Percentiles rank a stretch among this genome's conserved stretches.
Evolutionary conservation across 2,888 invertebrate species (phyloP).

Genomic region (Melanostoma scalare): DNA sequence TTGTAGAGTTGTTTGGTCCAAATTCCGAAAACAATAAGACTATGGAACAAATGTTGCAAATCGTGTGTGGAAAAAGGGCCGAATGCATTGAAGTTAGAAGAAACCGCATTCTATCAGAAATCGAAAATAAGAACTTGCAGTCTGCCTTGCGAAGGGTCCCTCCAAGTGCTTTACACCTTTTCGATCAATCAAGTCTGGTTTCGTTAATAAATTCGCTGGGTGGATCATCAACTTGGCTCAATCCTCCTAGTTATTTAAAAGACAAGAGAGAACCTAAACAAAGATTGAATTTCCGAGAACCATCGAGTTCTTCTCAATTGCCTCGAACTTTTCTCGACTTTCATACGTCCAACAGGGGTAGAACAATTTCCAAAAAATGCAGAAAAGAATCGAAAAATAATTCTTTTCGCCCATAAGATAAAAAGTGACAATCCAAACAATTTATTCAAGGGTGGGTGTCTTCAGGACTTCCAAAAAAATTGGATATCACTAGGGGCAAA

Average conservation of each 20-base stretch:
- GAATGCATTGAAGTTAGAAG: conserved; percentile 25
- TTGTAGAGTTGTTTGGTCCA: no score
- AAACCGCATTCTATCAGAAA: conserved; percentile 31
- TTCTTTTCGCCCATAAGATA: conserved; percentile 15
- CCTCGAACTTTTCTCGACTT: conserved; percentile 9
- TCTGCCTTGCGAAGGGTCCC: conserved; percentile 26
- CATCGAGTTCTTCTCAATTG: not conserved
- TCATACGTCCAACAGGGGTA: conserved; percentile 1
- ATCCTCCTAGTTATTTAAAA: conserved; percentile 15
- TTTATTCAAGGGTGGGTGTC: no score
- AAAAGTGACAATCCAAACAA: conserved; percentile 1
- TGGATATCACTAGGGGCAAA: no score
- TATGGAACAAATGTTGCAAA: conserved; percentile 22
- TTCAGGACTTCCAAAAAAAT: no score
- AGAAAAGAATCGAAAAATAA: not conserved
- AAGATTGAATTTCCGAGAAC: not conserved
- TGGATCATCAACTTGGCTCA: conserved; percentile 24
- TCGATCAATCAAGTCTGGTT: conserved; percentile 14
- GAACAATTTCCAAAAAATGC: not conserved
- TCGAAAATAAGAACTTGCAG: conserved; percentile 33
- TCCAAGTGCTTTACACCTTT: conserved; percentile 28
- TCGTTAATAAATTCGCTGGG: conserved; percentile 16
- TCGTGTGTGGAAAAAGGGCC: conserved; percentile 24
- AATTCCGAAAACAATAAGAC: no score
- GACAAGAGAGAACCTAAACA: not conserved